A percentile compares a stretch with the other conserved stretches of the same genome.
phyloP scores from a whole-genome alignment of 2,888 invertebrate genomes.

The Bimastos eiseni region DNA sequence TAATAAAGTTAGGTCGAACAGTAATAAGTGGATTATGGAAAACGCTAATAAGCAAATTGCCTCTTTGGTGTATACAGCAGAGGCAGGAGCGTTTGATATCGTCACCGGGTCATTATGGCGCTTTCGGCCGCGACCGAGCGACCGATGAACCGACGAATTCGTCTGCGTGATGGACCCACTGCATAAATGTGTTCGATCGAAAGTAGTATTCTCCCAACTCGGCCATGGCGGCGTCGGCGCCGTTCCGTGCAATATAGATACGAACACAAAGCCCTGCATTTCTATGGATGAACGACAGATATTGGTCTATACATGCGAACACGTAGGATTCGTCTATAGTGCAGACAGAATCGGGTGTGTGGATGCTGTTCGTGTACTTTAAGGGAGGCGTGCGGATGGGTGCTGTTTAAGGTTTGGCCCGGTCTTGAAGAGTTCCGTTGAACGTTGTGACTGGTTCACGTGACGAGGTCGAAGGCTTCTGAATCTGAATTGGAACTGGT shows the following conservation, averaged over 20 bases:
- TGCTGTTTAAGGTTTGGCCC: not conserved
- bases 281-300: not conserved
- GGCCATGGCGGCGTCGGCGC: not conserved
- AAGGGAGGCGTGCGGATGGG: not conserved
- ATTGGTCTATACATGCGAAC: not conserved
- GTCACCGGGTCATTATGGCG: not conserved
- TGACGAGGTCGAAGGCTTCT: not conserved
- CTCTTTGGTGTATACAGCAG: not conserved
- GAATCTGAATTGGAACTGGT: not conserved
- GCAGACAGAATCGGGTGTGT: not conserved
- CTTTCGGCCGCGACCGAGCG: not conserved
- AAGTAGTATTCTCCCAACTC: not conserved
- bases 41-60: slow-evolving; percentile 13
- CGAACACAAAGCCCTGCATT: not conserved
- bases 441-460: not conserved
- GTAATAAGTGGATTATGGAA: no score
- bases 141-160: not conserved
- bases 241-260: slow-evolving; percentile 13
- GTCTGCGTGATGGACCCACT: not conserved
- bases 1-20: not conserved
- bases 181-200: not conserved
- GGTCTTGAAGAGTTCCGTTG: not conserved
- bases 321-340: not conserved
- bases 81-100: not conserved
- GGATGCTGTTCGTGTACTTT: not conserved